Base-by-base conservation (phyloP, 64 coral and sea anemone species). In the Montipora capricornis region DNA sequence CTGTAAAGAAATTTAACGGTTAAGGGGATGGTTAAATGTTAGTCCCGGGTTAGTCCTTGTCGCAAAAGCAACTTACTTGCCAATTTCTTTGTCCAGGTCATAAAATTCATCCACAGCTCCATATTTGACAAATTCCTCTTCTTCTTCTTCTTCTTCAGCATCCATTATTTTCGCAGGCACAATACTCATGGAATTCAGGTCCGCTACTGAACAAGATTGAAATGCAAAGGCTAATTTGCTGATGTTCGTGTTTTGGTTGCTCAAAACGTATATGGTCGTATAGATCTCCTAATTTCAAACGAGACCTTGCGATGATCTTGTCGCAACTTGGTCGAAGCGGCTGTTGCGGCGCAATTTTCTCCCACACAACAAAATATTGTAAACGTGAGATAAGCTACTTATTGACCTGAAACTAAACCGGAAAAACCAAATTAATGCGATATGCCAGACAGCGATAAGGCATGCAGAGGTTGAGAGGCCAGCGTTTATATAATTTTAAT, bases 61-160 rank as follows among this genome's bases (percentile, higher is more conserved):
- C 11, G 6, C 61, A 64, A 16, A 14, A 14, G 13, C 61, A 11
- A 80, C 92, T 87, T 80, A 93, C 92, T 93, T 93, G 68, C 92
- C 92, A 15, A 93, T 93, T 78, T 93, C 92, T 73, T 93, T 78
- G 2, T 74, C 77, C 14, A 93, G 48, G n/a, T 93, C 84, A 71
- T 93, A 93, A 79, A 93, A 93, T 84, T 93, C 92, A 37, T 93
- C 92, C 8, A 87, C 92, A 2, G 92, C 85, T 13, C 92, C 92
- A 57, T 93, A 93, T 57, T 93, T 93, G 17, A 82, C 75, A 64
- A 93, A 88, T 77, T 74, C 52, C 19, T 92, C 90, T 71, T 93
- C 91, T 57, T 93, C 75, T 3, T 93, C 75, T 3, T 57, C 20
- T 53, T 92, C 61, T 37, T 73, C 67, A 19, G 46, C 16, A n/a